Evolutionary conservation across 2,797 vertebrate genomes (phyloP).

Genomic region (Taeniopygia guttata): DNA sequence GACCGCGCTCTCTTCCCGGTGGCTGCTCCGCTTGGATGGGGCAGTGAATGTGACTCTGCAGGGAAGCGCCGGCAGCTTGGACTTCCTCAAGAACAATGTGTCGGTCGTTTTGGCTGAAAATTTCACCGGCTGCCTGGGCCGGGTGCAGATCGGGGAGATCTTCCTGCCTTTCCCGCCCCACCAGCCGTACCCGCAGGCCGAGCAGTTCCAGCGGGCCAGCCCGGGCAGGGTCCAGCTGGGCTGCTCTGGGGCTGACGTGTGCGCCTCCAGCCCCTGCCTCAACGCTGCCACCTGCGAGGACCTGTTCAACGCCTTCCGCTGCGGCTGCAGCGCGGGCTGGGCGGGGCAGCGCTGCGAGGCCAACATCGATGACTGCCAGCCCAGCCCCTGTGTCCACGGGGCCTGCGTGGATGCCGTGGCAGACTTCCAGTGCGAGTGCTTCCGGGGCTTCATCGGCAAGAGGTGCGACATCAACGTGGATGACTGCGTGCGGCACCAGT

Average conservation of each 20-base stretch:
- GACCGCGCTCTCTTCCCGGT: constrained; percentile 64
- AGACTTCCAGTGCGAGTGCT: constrained; percentile 85
- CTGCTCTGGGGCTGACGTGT: constrained; percentile 81
- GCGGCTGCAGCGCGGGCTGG: constrained; percentile 84
- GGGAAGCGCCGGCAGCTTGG: constrained; percentile 74
- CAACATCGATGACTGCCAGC: constrained; percentile 82
- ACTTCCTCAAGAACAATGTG: constrained; percentile 79
- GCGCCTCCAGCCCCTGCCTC: constrained; percentile 81
- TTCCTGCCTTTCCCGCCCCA: constrained; percentile 78
- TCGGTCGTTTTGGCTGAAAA: constrained; percentile 81
- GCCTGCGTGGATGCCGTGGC: constrained; percentile 80
- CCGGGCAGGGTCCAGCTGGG: constrained; percentile 65
- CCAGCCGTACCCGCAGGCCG: constrained; percentile 61
- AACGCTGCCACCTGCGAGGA: constrained; percentile 84
- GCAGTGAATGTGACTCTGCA: constrained; percentile 62
- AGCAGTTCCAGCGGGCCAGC: constrained; percentile 72
- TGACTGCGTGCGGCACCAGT: constrained; percentile 81
- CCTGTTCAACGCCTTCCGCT: constrained; percentile 85
- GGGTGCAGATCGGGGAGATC: constrained; percentile 84
- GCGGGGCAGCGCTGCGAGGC: constrained; percentile 81
- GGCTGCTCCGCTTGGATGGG: constrained; percentile 82
- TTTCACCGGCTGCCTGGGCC: constrained; percentile 90
- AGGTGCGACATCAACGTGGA: constrained; percentile 85
- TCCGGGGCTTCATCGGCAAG: constrained; percentile 83
- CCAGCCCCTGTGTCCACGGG: constrained; percentile 82